Evolutionary conservation across 2,113 vertebrate species (phyloP).

Genomic region (Ceuthmochares aereus): DNA sequence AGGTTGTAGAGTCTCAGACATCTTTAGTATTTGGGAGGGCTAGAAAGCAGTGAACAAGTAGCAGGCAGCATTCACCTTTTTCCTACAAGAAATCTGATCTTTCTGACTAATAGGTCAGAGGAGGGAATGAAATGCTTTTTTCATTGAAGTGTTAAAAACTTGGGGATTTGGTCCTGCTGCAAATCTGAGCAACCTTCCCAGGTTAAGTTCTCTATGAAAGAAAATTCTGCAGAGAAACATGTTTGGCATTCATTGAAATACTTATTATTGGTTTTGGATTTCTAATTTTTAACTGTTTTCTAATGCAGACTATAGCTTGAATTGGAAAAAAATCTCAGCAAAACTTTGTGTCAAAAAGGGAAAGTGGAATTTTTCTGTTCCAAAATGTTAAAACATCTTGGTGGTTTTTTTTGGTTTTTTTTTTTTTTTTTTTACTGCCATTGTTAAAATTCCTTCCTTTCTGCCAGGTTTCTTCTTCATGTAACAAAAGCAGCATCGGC

Average conservation of each 20-base stretch:
- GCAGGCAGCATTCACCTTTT: not conserved
- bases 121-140: not conserved
- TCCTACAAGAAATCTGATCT: not conserved
- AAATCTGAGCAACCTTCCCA: not conserved
- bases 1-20: not conserved
- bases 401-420: not conserved
- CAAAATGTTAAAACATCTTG: not conserved
- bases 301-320: not conserved
- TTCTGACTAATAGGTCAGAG: not conserved
- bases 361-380: not conserved
- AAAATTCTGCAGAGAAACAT: not conserved
- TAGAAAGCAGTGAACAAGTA: not conserved
- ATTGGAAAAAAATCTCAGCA: not conserved
- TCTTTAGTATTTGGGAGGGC: not conserved
- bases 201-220: not conserved
- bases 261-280: not conserved
- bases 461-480: constrained; percentile 15
- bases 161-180: not conserved
- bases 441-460: constrained; percentile 38
- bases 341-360: not conserved
- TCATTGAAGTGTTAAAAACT: not conserved
- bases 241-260: not conserved
- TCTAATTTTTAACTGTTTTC: not conserved
- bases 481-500: not conserved
- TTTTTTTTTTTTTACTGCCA: not conserved